phyloP scores from a whole-genome alignment of 2,888 invertebrate genomes.

The Dermolepida albohirtum region DNA sequence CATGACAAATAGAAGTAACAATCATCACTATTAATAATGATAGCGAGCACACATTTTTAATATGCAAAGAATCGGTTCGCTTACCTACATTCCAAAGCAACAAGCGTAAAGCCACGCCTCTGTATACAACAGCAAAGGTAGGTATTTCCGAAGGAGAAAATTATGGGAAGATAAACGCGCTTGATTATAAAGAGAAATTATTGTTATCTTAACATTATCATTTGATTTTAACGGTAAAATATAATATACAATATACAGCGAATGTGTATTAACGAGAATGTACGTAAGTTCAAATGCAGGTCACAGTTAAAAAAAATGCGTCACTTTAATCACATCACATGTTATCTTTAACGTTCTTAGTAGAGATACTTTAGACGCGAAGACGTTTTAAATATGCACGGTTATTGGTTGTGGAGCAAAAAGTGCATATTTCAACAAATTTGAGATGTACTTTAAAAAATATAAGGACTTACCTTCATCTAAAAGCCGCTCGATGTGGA shows the following conservation, averaged over 20 bases:
- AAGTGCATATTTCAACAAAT: background rate
- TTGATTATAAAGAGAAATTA: background rate
- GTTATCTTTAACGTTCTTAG: constrained; percentile 54
- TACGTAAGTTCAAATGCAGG: constrained; percentile 21
- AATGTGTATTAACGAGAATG: no score
- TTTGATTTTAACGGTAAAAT: background rate
- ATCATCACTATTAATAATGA: constrained; percentile 40
- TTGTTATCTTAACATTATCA: constrained; percentile 4
- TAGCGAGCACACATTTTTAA: constrained; percentile 24
- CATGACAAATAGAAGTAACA: background rate
- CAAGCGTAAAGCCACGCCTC: constrained; percentile 57
- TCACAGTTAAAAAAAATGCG: constrained; percentile 47
- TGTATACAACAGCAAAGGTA: constrained; percentile 33
- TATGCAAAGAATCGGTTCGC: constrained; percentile 31
- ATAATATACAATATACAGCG: background rate
- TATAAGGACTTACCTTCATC: constrained; percentile 89
- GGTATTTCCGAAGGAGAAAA: constrained; percentile 18
- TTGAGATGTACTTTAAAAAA: background rate
- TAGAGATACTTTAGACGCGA: constrained; percentile 47
- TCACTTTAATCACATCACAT: constrained; percentile 55
- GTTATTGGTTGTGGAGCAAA: background rate
- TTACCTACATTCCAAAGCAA: constrained; percentile 56
- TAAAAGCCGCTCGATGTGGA: constrained; percentile 98
- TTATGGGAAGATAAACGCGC: constrained; percentile 9
- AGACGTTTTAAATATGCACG: constrained; percentile 7